Base-by-base conservation (phyloP, 2,797 vertebrate genomes). In the Pseudochirops cupreus region DNA sequence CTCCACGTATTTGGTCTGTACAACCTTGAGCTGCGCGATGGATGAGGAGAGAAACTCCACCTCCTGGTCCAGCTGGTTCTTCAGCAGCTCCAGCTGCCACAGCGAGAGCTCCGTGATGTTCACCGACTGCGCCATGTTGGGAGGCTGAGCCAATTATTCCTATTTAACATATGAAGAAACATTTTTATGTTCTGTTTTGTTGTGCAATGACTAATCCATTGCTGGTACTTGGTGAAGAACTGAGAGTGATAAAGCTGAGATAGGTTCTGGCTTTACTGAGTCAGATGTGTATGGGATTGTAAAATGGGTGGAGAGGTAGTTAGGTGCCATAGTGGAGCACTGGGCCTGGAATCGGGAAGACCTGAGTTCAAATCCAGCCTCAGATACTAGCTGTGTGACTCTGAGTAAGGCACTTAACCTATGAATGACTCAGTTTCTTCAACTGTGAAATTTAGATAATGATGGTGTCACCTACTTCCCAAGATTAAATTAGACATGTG, bases 31-130 rank as follows among this genome's bases (percentile, higher is more conserved):
- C 52, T 52, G 52, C 52, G 5, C 4, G 52, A 52, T 52, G 5
- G 52, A 52, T 52, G 52, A 52, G 52, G 52, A 4, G 3, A 52
- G 52, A 52, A 52, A 52, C 5, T 52, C 52, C 52, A 52, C 52
- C 5, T 52, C 52, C 52, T 52, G 52, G 52, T 52, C 52, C 52
- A 52, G 52, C 52, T 52, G 52, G 52, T 52, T 99, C 98, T 99
- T 99, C 59, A 99, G 98, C 95, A 99, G 98, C 98, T 99, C 99
- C 91, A 99, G 97, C 92, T 99, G 99, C 90, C 99, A 99, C 57
- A 99, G 98, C 91, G 99, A 98, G 95, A 99, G 98, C 97, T 99
- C 99, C 52, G 99, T 98, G 11, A 99, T 99, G 96, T 99, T 99
- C 97, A 99, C 99, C 58, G 99, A 98, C 99, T 98, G 98, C 98